These are phyloP conservation scores for Chitala chitala DNA, from an alignment of 2,113 vertebrate species.

Conservation along the genomic window DNA sequence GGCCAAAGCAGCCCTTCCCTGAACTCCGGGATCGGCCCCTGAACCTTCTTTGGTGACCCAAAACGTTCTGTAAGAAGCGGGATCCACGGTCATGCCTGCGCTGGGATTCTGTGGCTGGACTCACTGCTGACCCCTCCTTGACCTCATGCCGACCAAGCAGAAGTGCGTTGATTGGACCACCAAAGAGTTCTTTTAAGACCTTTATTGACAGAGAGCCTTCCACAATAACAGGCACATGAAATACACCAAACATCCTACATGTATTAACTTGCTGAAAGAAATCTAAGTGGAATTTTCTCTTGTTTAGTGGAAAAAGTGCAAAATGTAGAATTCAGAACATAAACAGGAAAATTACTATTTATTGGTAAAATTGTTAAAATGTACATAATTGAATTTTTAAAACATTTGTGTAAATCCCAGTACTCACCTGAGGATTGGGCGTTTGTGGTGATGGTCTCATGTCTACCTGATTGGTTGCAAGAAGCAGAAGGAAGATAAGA, in stretches of 20 bases:
- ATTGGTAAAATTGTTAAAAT: background rate
- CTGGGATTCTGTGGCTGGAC: slow-evolving; percentile 14
- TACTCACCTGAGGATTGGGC: slow-evolving; percentile 36
- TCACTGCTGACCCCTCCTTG: slow-evolving; percentile 43
- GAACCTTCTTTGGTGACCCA: slow-evolving; percentile 49
- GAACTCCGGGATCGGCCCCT: slow-evolving; percentile 47
- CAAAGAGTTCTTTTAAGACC: slow-evolving; percentile 53
- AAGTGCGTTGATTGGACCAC: slow-evolving; percentile 48
- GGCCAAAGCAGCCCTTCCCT: slow-evolving; percentile 66
- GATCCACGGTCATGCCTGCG: background rate
- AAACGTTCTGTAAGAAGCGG: slow-evolving; percentile 51
- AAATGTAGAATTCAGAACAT: background rate
- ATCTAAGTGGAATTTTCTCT: too few species aligned
- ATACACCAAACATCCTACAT: background rate
- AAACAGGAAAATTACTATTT: background rate
- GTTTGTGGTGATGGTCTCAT: slow-evolving; percentile 26
- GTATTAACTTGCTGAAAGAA: background rate
- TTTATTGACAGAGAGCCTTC: slow-evolving; percentile 24
- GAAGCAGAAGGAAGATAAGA: slow-evolving; percentile 24
- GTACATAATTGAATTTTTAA: too few species aligned
- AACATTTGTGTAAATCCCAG: background rate
- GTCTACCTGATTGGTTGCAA: slow-evolving; percentile 18
- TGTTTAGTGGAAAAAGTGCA: too few species aligned
- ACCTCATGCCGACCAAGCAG: slow-evolving; percentile 47
- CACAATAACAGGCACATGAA: background rate